phyloP scores from a whole-genome alignment of 2,113 vertebrate species.

The Ochotona princeps region DNA sequence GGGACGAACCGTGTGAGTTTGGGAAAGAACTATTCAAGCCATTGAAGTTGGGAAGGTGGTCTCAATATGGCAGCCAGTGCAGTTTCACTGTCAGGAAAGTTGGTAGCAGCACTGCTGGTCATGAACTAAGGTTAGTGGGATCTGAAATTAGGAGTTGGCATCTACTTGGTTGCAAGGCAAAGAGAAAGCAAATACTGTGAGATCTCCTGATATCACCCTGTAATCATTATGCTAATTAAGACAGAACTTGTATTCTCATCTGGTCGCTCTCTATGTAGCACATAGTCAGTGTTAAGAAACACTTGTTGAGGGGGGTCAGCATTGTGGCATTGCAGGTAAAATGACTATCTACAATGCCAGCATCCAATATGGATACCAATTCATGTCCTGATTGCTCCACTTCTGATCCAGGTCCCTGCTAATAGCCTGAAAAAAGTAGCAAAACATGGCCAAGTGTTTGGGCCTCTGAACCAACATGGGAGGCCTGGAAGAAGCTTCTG shows the following conservation, averaged over 20 bases:
- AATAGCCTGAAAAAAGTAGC: too few relatives aligned
- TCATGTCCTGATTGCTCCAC: too few relatives aligned
- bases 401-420: too few relatives aligned
- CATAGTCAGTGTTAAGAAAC: background rate
- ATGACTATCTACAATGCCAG: too few relatives aligned
- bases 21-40: too few relatives aligned
- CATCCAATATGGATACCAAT: too few relatives aligned
- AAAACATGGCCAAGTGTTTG: too few relatives aligned
- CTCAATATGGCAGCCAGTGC: background rate
- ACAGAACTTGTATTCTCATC: background rate
- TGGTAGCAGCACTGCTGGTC: background rate
- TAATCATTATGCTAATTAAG: background rate
- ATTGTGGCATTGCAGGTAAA: too few relatives aligned
- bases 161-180: background rate
- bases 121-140: background rate
- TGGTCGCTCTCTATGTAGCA: background rate
- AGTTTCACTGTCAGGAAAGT: background rate
- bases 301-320: background rate
- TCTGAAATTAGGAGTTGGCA: background rate
- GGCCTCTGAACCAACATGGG: too few relatives aligned
- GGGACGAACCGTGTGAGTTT: too few relatives aligned
- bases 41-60: background rate
- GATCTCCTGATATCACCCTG: background rate
- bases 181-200: background rate
- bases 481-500: too few relatives aligned